Evolutionary conservation across 2,797 vertebrate species (phyloP).

Genomic region (Micropoecilia bifurca): DNA sequence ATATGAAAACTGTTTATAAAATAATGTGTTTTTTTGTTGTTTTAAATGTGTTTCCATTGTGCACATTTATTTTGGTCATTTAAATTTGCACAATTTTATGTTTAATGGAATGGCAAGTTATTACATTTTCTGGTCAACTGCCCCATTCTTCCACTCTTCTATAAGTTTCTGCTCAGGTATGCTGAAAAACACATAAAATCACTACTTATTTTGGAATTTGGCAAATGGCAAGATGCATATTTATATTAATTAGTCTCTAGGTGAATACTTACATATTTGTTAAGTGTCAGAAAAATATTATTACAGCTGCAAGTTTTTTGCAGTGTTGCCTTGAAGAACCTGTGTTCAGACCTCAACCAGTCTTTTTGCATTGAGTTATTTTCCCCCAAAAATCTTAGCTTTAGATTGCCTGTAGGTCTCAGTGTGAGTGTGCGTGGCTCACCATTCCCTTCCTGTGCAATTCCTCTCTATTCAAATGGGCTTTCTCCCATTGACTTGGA

Average conservation of each 20-base stretch:
- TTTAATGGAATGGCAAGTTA: neutral
- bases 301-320: neutral
- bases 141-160: neutral
- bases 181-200: neutral
- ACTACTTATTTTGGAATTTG: neutral
- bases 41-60: too few species aligned
- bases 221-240: neutral
- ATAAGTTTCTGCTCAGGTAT: neutral
- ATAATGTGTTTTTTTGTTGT: too few species aligned
- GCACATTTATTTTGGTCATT: too few species aligned
- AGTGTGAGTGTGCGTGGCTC: neutral
- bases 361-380: neutral
- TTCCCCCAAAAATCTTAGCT: neutral
- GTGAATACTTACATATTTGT: neutral
- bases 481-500: too few species aligned
- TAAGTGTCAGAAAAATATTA: neutral
- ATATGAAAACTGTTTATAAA: too few species aligned
- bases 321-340: neutral
- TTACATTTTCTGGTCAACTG: neutral
- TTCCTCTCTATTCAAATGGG: too few species aligned
- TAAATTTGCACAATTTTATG: too few species aligned
- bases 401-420: neutral
- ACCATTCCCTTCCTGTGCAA: too few species aligned
- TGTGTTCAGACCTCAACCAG: neutral
- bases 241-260: neutral